These are phyloP conservation scores for Acropora tenuis DNA, from an alignment of 64 coral and sea anemone species.

Conservation along the genomic window DNA sequence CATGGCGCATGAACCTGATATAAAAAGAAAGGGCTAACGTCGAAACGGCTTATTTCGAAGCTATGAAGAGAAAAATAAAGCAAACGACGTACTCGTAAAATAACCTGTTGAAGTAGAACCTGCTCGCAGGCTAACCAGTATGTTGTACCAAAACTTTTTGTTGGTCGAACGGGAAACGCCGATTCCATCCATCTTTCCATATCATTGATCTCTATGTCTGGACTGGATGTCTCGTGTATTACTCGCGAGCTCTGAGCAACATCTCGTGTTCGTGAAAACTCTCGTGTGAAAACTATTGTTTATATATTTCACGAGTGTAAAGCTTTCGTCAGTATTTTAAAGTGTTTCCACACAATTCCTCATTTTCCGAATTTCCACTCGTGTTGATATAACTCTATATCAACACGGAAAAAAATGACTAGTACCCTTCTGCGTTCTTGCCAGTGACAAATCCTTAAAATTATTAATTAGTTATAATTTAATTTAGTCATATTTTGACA, in stretches of 20 bases:
- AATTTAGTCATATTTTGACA: not conserved
- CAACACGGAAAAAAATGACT: not conserved
- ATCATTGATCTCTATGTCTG: conserved; percentile 18
- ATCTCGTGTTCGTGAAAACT: conserved; percentile 23
- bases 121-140: conserved; percentile 9
- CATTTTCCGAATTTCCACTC: conserved; percentile 28
- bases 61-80: conserved; percentile 5
- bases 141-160: conserved; percentile 10
- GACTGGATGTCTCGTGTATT: conserved; percentile 20
- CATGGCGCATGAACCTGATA: not conserved
- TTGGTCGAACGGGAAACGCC: conserved; percentile 16
- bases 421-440: conserved; percentile 10
- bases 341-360: conserved; percentile 13
- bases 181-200: conserved; percentile 2
- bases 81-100: not conserved
- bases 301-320: conserved; percentile 15
- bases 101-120: conserved; percentile 26
- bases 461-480: conserved; percentile 15
- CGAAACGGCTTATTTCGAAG: not conserved
- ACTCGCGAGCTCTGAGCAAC: conserved; percentile 32
- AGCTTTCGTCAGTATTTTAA: too few relatives aligned
- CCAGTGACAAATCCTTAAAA: conserved; percentile 13
- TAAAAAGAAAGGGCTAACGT: not conserved
- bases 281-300: conserved; percentile 11
- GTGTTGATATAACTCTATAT: conserved; percentile 1